Evolutionary conservation across 2,113 vertebrate species (phyloP).

Genomic region (Grammomys dolichurus): DNA sequence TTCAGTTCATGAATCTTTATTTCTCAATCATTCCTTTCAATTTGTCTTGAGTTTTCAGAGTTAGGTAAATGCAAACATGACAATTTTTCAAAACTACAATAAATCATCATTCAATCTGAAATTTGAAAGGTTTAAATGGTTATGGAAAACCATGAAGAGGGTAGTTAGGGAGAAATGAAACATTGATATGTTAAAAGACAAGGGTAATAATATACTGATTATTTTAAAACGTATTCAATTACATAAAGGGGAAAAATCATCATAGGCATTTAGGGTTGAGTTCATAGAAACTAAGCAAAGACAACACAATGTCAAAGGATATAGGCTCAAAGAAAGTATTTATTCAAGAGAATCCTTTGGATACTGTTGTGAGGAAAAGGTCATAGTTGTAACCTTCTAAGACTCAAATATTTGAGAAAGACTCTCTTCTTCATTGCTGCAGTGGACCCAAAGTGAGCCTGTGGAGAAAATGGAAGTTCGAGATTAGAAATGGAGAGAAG

Average conservation of each 20-base stretch:
- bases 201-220: background rate
- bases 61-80: conserved; percentile 43
- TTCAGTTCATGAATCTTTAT: conserved; percentile 57
- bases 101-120: conserved; percentile 26
- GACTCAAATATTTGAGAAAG: background rate
- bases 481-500: background rate
- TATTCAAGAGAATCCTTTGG: background rate
- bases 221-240: background rate
- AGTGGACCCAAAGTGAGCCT: background rate
- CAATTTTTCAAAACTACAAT: conserved; percentile 33
- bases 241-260: conserved; percentile 36
- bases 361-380: background rate
- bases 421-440: background rate
- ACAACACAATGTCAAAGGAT: conserved; percentile 34
- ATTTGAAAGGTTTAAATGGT: conserved; percentile 53
- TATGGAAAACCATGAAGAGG: conserved; percentile 19
- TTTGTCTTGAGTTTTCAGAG: conserved; percentile 45
- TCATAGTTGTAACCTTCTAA: background rate
- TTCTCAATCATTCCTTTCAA: conserved; percentile 37
- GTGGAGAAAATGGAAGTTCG: background rate
- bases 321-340: background rate
- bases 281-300: background rate
- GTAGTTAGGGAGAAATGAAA: background rate
- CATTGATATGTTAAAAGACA: background rate
- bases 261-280: background rate